Conservation (phyloP, 2,888 invertebrate genomes). For the Athalia circularis region DNA sequence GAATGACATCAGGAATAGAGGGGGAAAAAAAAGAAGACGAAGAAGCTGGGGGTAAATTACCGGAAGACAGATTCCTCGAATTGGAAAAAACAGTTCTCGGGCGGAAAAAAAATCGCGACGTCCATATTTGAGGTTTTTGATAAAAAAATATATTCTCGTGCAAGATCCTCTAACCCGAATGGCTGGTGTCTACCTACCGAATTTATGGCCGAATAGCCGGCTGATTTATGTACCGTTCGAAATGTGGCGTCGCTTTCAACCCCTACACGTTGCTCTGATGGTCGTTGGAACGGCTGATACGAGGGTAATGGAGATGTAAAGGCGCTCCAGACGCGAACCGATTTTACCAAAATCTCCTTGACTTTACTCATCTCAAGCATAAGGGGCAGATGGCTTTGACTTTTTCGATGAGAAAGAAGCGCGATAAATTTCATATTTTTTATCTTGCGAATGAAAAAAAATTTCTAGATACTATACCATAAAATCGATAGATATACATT, state of each 20-base stretch:
- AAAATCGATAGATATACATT: too few species aligned
- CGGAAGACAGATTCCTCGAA: too few species aligned
- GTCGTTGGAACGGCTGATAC: not conserved
- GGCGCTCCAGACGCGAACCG: not conserved
- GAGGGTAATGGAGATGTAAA: not conserved
- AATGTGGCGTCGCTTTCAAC: not conserved
- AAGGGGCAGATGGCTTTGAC: not conserved
- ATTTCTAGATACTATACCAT: too few species aligned
- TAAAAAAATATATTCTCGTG: slow-evolving; percentile 24
- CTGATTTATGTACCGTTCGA: slow-evolving; percentile 11
- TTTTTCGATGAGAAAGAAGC: not conserved
- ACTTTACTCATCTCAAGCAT: too few species aligned
- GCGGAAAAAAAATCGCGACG: too few species aligned
- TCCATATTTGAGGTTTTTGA: too few species aligned
- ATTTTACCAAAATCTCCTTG: too few species aligned
- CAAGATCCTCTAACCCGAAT: slow-evolving; percentile 31
- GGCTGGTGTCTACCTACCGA: not conserved
- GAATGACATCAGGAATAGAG: not conserved
- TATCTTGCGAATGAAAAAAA: not conserved
- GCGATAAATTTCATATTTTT: not conserved
- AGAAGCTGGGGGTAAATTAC: too few species aligned
- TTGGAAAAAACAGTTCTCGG: too few species aligned
- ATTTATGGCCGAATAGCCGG: slow-evolving; percentile 15
- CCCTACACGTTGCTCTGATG: not conserved
- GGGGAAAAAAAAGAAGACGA: too few species aligned